Conservation (phyloP, 2,113 vertebrate species). For the Hiodon alosoides region DNA sequence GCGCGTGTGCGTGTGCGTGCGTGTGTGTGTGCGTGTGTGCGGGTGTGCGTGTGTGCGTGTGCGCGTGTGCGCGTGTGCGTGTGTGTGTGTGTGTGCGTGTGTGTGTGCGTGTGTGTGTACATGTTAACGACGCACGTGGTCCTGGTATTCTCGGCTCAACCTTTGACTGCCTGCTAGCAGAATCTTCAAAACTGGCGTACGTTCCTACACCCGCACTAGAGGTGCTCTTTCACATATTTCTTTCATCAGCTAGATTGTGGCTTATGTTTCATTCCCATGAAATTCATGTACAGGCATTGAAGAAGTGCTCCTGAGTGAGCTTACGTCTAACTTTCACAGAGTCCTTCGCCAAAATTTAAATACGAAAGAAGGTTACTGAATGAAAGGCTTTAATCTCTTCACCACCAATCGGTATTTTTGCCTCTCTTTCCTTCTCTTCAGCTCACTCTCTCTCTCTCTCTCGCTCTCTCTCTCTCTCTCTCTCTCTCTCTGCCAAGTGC, state of each 20-base stretch:
- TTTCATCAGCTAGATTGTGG: not conserved
- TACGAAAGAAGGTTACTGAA: constrained; percentile 52
- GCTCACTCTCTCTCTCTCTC: constrained; percentile 21
- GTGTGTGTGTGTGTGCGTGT: not conserved
- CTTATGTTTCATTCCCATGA: not conserved
- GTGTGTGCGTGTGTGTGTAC: not conserved
- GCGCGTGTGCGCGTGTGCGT: not conserved
- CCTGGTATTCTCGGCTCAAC: not conserved
- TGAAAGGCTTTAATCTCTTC: constrained; percentile 81
- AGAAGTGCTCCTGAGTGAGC: not conserved
- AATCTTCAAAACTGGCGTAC: no score
- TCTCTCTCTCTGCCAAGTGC: constrained; percentile 48
- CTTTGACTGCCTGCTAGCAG: not conserved
- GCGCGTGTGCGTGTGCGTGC: not conserved
- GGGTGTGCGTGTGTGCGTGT: not conserved
- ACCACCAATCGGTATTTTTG: constrained; percentile 54
- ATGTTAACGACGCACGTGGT: not conserved
- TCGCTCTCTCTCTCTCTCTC: constrained; percentile 1
- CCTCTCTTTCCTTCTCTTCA: constrained; percentile 29
- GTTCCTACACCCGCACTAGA: no score
- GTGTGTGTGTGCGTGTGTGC: not conserved
- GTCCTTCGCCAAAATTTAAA: not conserved
- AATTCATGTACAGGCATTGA: not conserved
- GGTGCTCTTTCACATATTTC: not conserved
- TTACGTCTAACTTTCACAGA: constrained; percentile 15